Conservation (phyloP, 2,888 invertebrate genomes). For the Eulithis prunata region DNA sequence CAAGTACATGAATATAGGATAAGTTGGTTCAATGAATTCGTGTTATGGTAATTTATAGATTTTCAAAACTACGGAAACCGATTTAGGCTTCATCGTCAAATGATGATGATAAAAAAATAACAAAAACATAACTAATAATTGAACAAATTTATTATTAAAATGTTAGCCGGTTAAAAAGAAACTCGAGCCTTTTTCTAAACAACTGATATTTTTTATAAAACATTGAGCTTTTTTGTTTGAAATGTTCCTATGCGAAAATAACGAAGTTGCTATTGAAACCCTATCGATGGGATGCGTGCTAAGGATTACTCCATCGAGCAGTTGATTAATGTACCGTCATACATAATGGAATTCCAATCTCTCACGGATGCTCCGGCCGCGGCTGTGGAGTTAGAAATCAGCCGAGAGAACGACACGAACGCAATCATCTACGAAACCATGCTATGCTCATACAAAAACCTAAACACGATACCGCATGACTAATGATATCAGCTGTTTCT, state of each 20-base stretch:
- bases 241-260: not conserved
- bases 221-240: slow-evolving; percentile 4
- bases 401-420: slow-evolving; percentile 64
- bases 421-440: slow-evolving; percentile 57
- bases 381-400: slow-evolving; percentile 68
- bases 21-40: slow-evolving; percentile 4
- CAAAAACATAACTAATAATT: no score
- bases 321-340: slow-evolving; percentile 57
- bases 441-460: slow-evolving; percentile 53
- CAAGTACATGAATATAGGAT: slow-evolving; percentile 1
- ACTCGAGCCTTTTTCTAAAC: not conserved
- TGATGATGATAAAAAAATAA: no score
- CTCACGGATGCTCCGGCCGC: slow-evolving; percentile 62
- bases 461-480: slow-evolving; percentile 59
- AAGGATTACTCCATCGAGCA: slow-evolving; percentile 37
- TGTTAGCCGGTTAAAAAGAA: not conserved
- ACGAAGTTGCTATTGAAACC: slow-evolving; percentile 5
- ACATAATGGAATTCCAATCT: slow-evolving; percentile 67
- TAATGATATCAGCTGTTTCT: slow-evolving; percentile 73
- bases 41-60: not conserved
- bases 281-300: slow-evolving; percentile 16
- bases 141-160: no score
- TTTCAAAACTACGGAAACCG: no score
- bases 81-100: no score
- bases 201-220: not conserved